phyloP scores from a whole-genome alignment of 2,888 invertebrate genomes.

The Sthenelais limicola region DNA sequence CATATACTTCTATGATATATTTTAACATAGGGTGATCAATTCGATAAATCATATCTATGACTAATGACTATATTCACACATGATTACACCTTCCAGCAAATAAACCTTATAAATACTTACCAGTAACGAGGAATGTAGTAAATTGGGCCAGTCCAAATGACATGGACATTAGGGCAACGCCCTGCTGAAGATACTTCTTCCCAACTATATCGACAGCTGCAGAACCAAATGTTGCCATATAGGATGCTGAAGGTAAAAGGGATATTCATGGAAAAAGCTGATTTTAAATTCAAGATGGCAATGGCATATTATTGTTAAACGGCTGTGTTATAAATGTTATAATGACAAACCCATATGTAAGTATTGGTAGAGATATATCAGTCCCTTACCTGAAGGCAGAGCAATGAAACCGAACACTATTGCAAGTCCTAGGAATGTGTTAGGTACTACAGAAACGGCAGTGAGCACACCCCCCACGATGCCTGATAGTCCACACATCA shows the following conservation, averaged over 20 bases:
- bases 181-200: conserved; percentile 23
- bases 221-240: conserved; percentile 17
- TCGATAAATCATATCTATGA: too few relatives aligned
- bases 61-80: too few relatives aligned
- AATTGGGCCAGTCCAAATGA: conserved; percentile 9
- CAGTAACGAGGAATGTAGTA: conserved; percentile 7
- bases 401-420: conserved; percentile 6
- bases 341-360: too few relatives aligned
- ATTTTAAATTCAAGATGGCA: too few relatives aligned
- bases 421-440: neutral
- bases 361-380: too few relatives aligned
- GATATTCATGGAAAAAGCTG: too few relatives aligned
- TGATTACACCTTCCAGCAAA: neutral
- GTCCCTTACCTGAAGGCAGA: conserved; percentile 2
- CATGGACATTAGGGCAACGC: conserved; percentile 6
- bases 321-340: too few relatives aligned
- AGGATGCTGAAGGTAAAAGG: too few relatives aligned
- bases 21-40: too few relatives aligned
- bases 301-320: too few relatives aligned
- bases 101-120: neutral
- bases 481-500: conserved; percentile 6
- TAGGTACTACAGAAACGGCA: neutral
- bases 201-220: conserved; percentile 25
- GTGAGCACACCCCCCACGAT: neutral
- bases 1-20: too few relatives aligned